Percentiles rank a stretch among this genome's conserved stretches.
phyloP scores from a whole-genome alignment of 2,113 vertebrate genomes.

The Forbesichthys agassizii region DNA sequence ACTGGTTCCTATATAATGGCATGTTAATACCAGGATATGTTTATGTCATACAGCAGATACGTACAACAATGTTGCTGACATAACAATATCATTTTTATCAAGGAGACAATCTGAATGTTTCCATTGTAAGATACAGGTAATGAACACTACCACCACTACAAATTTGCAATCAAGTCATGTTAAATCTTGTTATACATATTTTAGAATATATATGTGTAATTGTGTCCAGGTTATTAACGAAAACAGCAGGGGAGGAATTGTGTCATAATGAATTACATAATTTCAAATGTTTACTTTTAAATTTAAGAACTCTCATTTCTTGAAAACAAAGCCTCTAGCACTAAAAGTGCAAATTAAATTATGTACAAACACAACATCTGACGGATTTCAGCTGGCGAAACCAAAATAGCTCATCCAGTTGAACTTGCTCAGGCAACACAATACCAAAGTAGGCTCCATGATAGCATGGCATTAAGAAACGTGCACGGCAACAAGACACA shows the following conservation, averaged over 20 bases:
- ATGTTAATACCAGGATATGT: conserved; percentile 52
- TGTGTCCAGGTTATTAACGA: background rate
- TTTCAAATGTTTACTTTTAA: background rate
- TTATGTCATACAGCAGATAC: conserved; percentile 36
- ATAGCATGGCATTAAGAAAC: conserved; percentile 66
- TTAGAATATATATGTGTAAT: background rate
- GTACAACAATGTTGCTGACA: conserved; percentile 41
- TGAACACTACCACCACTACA: too few species aligned
- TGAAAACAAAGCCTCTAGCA: conserved; percentile 15
- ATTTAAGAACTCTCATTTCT: too few species aligned
- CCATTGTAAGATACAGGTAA: too few species aligned
- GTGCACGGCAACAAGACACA: conserved; percentile 75
- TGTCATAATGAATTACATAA: too few species aligned
- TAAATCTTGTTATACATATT: too few species aligned
- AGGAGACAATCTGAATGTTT: background rate
- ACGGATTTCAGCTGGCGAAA: conserved; percentile 43
- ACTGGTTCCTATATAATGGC: conserved; percentile 55
- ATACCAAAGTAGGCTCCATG: conserved; percentile 54
- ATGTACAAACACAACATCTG: conserved; percentile 47
- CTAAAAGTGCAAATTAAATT: conserved; percentile 37
- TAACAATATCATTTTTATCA: conserved; percentile 45
- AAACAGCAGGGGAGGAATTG: background rate
- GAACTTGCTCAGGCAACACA: conserved; percentile 63
- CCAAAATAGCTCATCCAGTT: conserved; percentile 61
- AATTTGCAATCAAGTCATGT: too few species aligned